phyloP scores from a whole-genome alignment of 2,113 vertebrate genomes.

The Carassius carassius region DNA sequence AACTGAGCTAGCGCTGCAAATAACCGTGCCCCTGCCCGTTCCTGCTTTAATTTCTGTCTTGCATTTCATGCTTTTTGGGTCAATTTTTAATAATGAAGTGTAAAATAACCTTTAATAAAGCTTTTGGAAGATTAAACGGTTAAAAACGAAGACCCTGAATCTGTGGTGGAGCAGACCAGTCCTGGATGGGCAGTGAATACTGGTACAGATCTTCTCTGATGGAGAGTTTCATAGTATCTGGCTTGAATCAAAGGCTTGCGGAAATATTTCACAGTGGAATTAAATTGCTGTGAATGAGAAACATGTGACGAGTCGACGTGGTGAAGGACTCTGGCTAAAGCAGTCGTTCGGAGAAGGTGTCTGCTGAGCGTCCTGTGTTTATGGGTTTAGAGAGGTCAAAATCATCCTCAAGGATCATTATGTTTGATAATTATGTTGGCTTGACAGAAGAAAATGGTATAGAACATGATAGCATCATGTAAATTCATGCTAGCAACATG shows the following conservation, averaged over 20 bases:
- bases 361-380: neutral
- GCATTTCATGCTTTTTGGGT: slow-evolving; percentile 67
- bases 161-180: slow-evolving; percentile 64
- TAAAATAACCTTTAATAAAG: slow-evolving; percentile 69
- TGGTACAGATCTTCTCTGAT: slow-evolving; percentile 43
- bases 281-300: slow-evolving; percentile 76
- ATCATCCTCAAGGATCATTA: neutral
- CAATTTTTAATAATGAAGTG: slow-evolving; percentile 69
- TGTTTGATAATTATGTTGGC: neutral
- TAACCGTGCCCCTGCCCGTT: slow-evolving; percentile 24
- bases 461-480: neutral
- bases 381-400: neutral
- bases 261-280: slow-evolving; percentile 75
- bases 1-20: slow-evolving; percentile 53
- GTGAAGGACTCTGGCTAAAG: slow-evolving; percentile 54
- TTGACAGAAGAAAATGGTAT: neutral
- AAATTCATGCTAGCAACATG: neutral
- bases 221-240: slow-evolving; percentile 67
- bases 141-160: slow-evolving; percentile 49
- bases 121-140: slow-evolving; percentile 57
- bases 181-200: slow-evolving; percentile 56
- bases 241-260: slow-evolving; percentile 76
- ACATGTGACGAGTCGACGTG: slow-evolving; percentile 71
- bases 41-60: slow-evolving; percentile 61
- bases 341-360: neutral